phyloP scores from a whole-genome alignment of 2,113 vertebrate species.

The Notechis scutatus region DNA sequence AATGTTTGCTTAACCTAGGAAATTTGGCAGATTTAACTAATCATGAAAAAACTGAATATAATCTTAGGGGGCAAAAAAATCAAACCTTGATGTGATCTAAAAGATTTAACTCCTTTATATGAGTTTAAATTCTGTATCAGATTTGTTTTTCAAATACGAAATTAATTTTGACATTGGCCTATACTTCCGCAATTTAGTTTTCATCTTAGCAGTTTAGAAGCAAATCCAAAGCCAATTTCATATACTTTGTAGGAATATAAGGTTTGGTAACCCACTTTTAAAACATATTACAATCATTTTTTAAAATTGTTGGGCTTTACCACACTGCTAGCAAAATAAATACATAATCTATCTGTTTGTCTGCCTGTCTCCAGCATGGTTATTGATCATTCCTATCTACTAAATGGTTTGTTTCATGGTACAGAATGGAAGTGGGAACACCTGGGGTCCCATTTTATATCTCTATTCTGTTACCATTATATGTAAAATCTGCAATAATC shows the following conservation, averaged over 20 bases:
- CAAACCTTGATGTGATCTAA: too few species aligned
- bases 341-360: not conserved
- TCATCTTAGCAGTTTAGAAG: not conserved
- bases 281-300: not conserved
- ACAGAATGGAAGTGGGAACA: not conserved
- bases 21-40: not conserved
- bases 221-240: not conserved
- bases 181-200: not conserved
- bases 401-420: not conserved
- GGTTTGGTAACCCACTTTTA: not conserved
- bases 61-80: not conserved
- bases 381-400: not conserved
- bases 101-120: too few species aligned
- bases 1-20: not conserved
- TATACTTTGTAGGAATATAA: not conserved
- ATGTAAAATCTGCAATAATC: not conserved
- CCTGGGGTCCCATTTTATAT: not conserved
- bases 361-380: not conserved
- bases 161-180: not conserved
- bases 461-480: not conserved
- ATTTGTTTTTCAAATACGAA: not conserved
- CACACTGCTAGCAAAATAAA: not conserved
- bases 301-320: not conserved
- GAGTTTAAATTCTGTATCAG: not conserved
- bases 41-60: not conserved